These are phyloP conservation scores for Chamaetylas fuelleborni DNA, from an alignment of 2,113 vertebrate species.

Conservation along the genomic window DNA sequence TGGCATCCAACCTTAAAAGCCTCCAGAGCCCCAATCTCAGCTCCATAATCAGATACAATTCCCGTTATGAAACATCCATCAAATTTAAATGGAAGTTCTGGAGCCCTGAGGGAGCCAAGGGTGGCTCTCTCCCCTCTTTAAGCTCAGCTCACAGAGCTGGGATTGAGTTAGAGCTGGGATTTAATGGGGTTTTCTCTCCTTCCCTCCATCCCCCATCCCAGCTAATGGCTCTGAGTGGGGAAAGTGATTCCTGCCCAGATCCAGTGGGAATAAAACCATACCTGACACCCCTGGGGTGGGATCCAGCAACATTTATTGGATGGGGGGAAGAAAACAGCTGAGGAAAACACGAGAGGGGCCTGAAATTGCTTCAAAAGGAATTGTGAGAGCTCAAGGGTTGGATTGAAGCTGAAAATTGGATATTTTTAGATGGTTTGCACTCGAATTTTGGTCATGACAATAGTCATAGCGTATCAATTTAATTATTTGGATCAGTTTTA, in stretches of 20 bases:
- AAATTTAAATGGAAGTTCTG: background rate
- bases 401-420: accelerated
- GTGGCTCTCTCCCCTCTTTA: background rate
- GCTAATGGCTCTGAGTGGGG: conserved; percentile 9
- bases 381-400: background rate
- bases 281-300: background rate
- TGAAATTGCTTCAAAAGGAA: background rate
- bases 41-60: background rate
- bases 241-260: background rate
- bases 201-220: background rate
- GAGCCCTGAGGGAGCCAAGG: conserved; percentile 40
- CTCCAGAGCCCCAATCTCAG: background rate
- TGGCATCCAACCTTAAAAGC: background rate
- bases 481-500: background rate
- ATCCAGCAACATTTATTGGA: background rate
- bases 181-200: conserved; percentile 17
- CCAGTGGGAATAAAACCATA: conserved; percentile 3
- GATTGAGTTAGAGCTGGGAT: background rate
- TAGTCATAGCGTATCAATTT: accelerated
- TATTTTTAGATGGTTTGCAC: accelerated
- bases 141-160: background rate
- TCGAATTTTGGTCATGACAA: accelerated
- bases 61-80: background rate
- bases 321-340: background rate
- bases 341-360: background rate